These are phyloP conservation scores for Macrosteles quadrilineatus DNA, from an alignment of 1,140 invertebrate genomes.

Conservation along the genomic window DNA sequence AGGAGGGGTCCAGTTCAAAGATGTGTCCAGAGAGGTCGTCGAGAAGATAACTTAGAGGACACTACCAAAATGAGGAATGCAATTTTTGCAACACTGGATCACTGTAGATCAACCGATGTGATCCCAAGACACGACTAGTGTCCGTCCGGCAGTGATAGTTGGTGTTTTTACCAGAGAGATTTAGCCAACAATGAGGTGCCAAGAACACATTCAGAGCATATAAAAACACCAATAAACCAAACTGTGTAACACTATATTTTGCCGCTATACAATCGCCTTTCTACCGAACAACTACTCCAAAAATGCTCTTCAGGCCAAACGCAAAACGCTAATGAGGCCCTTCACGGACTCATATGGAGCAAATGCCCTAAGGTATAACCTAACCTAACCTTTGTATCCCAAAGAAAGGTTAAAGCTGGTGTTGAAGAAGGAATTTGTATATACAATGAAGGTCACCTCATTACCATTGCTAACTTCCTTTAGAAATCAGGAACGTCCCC, in stretches of 20 bases:
- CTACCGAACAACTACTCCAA: background rate
- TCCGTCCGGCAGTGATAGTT: background rate
- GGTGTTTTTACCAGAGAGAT: background rate
- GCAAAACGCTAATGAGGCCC: too few relatives aligned
- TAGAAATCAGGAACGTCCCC: background rate
- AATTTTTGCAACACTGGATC: background rate
- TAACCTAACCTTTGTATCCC: background rate
- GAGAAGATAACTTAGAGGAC: background rate
- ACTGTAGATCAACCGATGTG: background rate
- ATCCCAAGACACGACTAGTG: background rate
- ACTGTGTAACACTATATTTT: background rate
- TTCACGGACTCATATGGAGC: too few relatives aligned
- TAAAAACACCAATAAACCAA: background rate
- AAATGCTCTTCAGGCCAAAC: background rate
- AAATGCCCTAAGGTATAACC: too few relatives aligned
- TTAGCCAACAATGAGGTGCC: background rate
- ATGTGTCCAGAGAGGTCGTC: too few relatives aligned
- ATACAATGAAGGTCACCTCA: background rate
- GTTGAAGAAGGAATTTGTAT: too few relatives aligned
- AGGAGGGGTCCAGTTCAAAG: too few relatives aligned
- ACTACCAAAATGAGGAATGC: background rate
- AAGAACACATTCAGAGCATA: background rate
- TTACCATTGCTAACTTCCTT: background rate
- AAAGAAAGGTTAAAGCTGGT: too few relatives aligned
- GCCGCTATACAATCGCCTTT: background rate